Percentiles rank a stretch among this genome's conserved stretches.
These are phyloP conservation scores for Xestia xanthographa DNA, from an alignment of 2,888 invertebrate species.

Conservation along the genomic window DNA sequence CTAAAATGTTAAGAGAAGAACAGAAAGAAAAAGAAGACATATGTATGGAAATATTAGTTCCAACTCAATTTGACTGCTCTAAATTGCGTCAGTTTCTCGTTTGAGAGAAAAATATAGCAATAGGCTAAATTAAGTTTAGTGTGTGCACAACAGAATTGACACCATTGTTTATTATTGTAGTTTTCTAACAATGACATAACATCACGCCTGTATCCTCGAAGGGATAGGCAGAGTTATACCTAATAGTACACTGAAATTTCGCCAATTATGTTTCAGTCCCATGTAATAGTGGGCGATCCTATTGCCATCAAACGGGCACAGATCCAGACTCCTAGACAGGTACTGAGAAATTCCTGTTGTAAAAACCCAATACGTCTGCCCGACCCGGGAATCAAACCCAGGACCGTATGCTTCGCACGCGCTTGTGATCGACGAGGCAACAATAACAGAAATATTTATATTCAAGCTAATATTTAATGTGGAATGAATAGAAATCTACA, in stretches of 20 bases:
- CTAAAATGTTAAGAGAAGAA: too few species aligned
- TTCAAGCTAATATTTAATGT: conserved; percentile 7
- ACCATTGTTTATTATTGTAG: not conserved
- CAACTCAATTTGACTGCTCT: too few species aligned
- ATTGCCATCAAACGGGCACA: not conserved
- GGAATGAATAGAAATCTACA: conserved; percentile 5
- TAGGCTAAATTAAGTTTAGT: too few species aligned
- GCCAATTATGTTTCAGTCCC: not conserved
- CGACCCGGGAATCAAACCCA: not conserved
- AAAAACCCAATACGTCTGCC: not conserved
- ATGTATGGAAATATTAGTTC: too few species aligned
- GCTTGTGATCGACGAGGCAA: not conserved
- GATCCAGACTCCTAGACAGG: not conserved
- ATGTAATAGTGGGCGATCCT: not conserved
- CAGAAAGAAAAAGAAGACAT: too few species aligned
- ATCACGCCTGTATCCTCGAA: not conserved
- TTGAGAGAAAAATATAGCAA: too few species aligned
- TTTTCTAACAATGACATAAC: not conserved
- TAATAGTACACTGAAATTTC: not conserved
- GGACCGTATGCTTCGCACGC: not conserved
- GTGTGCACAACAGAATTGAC: too few species aligned
- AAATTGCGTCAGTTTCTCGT: too few species aligned
- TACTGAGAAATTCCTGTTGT: not conserved
- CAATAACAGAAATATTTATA: not conserved
- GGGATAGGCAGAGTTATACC: not conserved